Evolutionary conservation across 2,888 invertebrate species (phyloP).

Genomic region (Parnassius apollo): DNA sequence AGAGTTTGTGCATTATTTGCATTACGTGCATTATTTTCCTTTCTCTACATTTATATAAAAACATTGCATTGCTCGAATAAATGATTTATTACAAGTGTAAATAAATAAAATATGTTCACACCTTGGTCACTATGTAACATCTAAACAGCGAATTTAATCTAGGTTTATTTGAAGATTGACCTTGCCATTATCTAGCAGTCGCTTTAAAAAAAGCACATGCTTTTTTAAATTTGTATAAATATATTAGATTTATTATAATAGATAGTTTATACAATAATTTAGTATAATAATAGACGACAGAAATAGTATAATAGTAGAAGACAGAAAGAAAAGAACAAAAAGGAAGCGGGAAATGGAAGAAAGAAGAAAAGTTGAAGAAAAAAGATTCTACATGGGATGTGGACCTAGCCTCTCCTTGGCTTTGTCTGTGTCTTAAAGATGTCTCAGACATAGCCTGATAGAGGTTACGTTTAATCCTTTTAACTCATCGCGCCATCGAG

Average conservation of each 20-base stretch:
- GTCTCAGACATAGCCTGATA: slow-evolving; percentile 81
- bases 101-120: slow-evolving; percentile 9
- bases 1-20: background rate
- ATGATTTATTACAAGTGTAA: slow-evolving; percentile 2
- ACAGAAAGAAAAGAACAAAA: background rate
- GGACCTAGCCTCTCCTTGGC: slow-evolving; percentile 83
- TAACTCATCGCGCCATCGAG: slow-evolving; percentile 32
- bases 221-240: too few relatives aligned
- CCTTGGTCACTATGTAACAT: slow-evolving; percentile 2
- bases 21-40: background rate
- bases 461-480: slow-evolving; percentile 79
- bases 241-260: too few relatives aligned
- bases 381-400: slow-evolving; percentile 43
- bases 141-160: slow-evolving; percentile 24
- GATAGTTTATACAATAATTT: background rate
- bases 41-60: background rate
- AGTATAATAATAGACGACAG: background rate
- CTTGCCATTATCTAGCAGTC: slow-evolving; percentile 26
- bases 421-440: slow-evolving; percentile 74
- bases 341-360: background rate
- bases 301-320: background rate
- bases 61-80: background rate
- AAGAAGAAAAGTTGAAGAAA: slow-evolving; percentile 1
- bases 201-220: too few relatives aligned
- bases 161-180: slow-evolving; percentile 25